Evolutionary conservation across 2,888 invertebrate genomes (phyloP).

Genomic region (Timema podura): DNA sequence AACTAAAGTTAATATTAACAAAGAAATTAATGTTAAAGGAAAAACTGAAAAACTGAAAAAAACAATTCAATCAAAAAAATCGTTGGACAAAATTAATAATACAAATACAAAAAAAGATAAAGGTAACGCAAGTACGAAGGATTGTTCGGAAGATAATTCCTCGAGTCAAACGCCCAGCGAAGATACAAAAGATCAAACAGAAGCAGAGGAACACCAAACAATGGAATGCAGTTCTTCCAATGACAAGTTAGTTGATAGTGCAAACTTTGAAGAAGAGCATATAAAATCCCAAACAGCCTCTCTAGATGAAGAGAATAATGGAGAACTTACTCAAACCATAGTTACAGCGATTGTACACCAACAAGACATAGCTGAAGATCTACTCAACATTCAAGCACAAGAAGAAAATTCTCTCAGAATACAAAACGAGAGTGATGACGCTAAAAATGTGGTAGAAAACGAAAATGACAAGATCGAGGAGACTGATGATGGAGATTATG

Average conservation of each 20-base stretch:
- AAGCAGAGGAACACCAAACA: no score
- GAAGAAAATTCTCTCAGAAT: constrained; percentile 38
- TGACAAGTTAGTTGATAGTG: no score
- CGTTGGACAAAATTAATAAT: not conserved
- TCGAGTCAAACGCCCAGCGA: not conserved
- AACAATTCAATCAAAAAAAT: constrained; percentile 2
- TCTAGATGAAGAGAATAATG: constrained; percentile 4
- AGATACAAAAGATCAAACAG: not conserved
- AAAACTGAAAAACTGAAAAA: constrained; percentile 9
- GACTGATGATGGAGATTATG: constrained; percentile 20
- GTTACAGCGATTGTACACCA: constrained; percentile 21
- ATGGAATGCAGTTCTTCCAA: no score
- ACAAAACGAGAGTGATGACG: constrained; percentile 39
- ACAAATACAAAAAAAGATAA: not conserved
- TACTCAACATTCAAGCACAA: constrained; percentile 21
- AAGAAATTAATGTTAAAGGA: no score
- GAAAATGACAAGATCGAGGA: constrained; percentile 24
- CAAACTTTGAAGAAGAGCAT: no score
- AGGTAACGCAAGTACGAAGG: not conserved
- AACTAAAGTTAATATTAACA: no score
- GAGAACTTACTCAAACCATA: constrained; percentile 31
- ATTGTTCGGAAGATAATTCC: not conserved
- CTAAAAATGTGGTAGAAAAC: constrained; percentile 17
- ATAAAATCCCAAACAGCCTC: not conserved
- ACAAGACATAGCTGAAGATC: constrained; percentile 34